These are phyloP conservation scores for Drosophila novamexicana DNA, from an alignment of 1,140 invertebrate species.

Conservation along the genomic window DNA sequence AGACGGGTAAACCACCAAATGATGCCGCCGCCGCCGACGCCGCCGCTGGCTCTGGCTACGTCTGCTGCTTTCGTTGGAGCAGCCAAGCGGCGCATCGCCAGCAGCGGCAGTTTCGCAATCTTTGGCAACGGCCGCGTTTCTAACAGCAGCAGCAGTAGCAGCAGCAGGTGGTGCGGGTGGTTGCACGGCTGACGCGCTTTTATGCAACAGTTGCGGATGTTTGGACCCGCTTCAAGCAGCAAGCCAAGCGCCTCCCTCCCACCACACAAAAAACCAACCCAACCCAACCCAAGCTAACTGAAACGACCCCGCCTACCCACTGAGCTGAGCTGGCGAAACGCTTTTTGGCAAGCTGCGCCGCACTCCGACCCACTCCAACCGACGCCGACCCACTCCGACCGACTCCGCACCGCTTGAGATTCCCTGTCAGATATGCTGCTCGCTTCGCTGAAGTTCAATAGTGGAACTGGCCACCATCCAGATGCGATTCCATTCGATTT, in stretches of 20 bases:
- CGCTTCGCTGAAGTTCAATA: slow-evolving; percentile 69
- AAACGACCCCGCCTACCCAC: slow-evolving; percentile 2
- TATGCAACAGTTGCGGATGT: slow-evolving; percentile 67
- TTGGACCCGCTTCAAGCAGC: slow-evolving; percentile 19
- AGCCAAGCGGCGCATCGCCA: slow-evolving; percentile 70
- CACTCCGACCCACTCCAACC: not conserved
- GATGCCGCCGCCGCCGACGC: not conserved
- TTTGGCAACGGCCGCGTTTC: slow-evolving; percentile 35
- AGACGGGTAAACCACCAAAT: slow-evolving; percentile 14
- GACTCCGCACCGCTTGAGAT: slow-evolving; percentile 39
- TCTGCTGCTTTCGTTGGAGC: slow-evolving; percentile 66
- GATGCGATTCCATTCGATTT: slow-evolving; percentile 30
- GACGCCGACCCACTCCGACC: no score
- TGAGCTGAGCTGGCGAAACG: slow-evolving; percentile 6
- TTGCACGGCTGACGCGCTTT: slow-evolving; percentile 49
- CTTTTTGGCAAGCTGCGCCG: not conserved
- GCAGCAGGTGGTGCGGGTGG: slow-evolving; percentile 1
- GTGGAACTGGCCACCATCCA: slow-evolving; percentile 32
- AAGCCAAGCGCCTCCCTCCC: slow-evolving; percentile 7
- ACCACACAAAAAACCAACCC: not conserved
- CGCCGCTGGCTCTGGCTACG: slow-evolving; percentile 20
- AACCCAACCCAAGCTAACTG: slow-evolving; percentile 11
- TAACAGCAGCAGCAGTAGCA: slow-evolving; percentile 10
- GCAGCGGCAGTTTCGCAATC: slow-evolving; percentile 63
- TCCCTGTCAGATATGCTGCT: slow-evolving; percentile 53